Evolutionary conservation across 2,888 invertebrate species (phyloP), one percentile per base, ranked within the genome.

Genomic region (Matsumyia berberina): DNA sequence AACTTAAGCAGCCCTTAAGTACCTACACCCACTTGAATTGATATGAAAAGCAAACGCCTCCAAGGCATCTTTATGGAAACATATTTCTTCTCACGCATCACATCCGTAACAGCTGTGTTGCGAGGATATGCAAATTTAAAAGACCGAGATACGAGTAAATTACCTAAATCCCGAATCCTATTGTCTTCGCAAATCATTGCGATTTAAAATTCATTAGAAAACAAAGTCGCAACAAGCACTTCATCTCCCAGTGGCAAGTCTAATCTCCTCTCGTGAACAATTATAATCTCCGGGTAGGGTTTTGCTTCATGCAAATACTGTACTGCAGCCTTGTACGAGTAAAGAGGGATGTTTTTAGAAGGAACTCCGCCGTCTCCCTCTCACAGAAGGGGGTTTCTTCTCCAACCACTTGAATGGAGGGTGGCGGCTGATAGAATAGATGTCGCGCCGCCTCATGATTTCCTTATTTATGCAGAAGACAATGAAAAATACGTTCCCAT

Each of bases 191-290:
- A 57, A 72, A 64, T 72, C 58, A 57, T 57, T 64, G 12, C 64
- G 60, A 77, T 82, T 82, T 70, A 77, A 81, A 77, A 76, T 83
- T 83, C 78, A 83, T 83, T 83, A 62, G 83, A 62, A 62, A 67
- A 73, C 57, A 78, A 24, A 31, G 42, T 66, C 42, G 19, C 19
- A 15, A 24, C 42, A 49, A 19, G 39, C 58, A 35, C 33, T 42
- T 42, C 19, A 53, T 57, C 19, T 51, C 29, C 51, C n/a, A 29
- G 57, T 67, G 7, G 12, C 8, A 66, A 60, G 55, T 69, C 67
- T 83, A 74, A 79, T 79, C 73, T 79, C 57, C 64, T 64, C 31
- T 64, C 31, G 62, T 39, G 69, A 79, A 69, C 78, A 78, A 78
- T 79, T 53, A 69, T 79, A 83, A 74, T 74, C 79, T 74, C 73